Evolutionary conservation across 2,113 vertebrate genomes (phyloP).

Genomic region (Haemorhous mexicanus): DNA sequence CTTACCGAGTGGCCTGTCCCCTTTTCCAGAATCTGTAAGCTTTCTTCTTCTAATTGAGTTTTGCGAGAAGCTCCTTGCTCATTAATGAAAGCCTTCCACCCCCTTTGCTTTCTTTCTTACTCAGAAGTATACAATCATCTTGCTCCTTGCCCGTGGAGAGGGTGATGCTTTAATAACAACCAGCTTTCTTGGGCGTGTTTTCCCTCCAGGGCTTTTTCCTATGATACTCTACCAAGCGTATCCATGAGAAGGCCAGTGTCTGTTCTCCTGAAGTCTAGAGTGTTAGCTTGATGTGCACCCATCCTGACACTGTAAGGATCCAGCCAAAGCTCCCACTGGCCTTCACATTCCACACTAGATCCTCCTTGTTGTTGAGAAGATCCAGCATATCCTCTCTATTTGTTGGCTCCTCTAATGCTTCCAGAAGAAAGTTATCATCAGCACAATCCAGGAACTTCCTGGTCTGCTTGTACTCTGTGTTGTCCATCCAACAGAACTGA

Average conservation of each 20-base stretch:
- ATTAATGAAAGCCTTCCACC: background rate
- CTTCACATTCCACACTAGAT: background rate
- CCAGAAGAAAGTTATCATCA: background rate
- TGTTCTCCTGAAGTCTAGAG: background rate
- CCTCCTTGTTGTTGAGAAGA: background rate
- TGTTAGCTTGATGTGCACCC: background rate
- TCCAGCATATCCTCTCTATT: background rate
- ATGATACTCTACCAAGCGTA: background rate
- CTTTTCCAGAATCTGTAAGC: background rate
- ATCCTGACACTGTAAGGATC: background rate
- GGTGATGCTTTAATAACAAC: background rate
- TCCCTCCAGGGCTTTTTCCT: background rate
- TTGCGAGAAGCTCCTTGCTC: background rate
- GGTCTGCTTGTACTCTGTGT: background rate
- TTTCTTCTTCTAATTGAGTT: background rate
- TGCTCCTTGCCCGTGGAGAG: background rate
- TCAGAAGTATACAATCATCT: background rate
- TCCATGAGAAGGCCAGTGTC: background rate
- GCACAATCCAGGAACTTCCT: background rate
- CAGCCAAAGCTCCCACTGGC: background rate
- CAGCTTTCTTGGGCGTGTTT: background rate
- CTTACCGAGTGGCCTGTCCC: background rate
- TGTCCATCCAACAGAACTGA: background rate
- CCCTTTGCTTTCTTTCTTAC: background rate
- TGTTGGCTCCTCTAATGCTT: background rate